A percentile compares a stretch with the other conserved stretches of the same genome.
These are phyloP conservation scores for Myathropa florea DNA, from an alignment of 2,888 invertebrate genomes.

Conservation along the genomic window DNA sequence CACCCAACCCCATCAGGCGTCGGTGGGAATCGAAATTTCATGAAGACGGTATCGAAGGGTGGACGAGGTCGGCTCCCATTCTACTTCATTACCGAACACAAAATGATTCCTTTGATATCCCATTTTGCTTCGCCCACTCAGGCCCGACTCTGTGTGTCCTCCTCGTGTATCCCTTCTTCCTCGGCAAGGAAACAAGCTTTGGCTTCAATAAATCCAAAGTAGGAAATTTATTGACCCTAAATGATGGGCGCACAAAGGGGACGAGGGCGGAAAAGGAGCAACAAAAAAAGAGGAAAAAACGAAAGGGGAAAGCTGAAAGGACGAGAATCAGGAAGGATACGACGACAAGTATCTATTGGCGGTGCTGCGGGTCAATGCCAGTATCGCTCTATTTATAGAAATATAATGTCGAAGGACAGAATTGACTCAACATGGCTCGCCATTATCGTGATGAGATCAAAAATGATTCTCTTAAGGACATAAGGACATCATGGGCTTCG, in stretches of 20 bases:
- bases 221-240: constrained; percentile 44
- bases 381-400: constrained; percentile 56
- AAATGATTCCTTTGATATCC: constrained; percentile 37
- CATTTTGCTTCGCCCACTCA: not conserved
- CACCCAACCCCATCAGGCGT: not conserved
- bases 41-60: constrained; percentile 4
- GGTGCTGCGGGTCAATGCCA: constrained; percentile 47
- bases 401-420: constrained; percentile 50
- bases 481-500: constrained; percentile 42
- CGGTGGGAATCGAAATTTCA: not conserved
- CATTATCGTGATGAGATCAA: constrained; percentile 29
- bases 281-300: not conserved
- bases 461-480: constrained; percentile 34
- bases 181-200: constrained; percentile 6
- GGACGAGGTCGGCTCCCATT: not conserved
- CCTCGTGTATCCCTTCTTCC: not conserved
- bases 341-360: not conserved
- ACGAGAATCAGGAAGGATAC: not conserved
- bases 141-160: not conserved
- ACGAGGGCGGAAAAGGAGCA: not conserved
- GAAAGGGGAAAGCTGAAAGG: not conserved
- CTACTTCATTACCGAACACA: not conserved
- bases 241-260: constrained; percentile 22
- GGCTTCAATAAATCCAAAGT: constrained; percentile 46
- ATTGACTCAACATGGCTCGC: constrained; percentile 43